Evolutionary conservation across 2,113 vertebrate genomes (phyloP).

Genomic region (Piaya cayana): DNA sequence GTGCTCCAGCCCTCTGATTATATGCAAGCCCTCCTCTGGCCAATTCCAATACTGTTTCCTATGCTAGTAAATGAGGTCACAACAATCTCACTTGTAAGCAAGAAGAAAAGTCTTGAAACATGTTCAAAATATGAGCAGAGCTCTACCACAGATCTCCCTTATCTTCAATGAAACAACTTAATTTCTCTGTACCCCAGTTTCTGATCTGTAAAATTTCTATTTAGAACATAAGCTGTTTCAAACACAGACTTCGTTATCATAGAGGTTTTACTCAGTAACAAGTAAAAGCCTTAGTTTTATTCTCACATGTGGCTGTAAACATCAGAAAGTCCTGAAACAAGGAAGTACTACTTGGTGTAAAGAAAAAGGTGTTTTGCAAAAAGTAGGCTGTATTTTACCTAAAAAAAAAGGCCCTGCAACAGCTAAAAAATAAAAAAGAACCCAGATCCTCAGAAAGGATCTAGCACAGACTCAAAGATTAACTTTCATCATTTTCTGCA

Average conservation of each 20-base stretch:
- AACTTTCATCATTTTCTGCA: background rate
- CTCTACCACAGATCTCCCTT: background rate
- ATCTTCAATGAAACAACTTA: background rate
- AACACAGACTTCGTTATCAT: background rate
- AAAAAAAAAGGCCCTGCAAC: background rate
- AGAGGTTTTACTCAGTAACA: background rate
- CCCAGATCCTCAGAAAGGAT: background rate
- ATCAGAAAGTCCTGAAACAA: background rate
- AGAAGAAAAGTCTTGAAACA: background rate
- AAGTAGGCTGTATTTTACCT: background rate
- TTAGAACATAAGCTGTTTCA: background rate
- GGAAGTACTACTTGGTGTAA: background rate
- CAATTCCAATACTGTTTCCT: background rate
- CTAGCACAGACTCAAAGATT: background rate
- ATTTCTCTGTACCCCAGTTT: background rate
- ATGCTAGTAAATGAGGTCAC: background rate
- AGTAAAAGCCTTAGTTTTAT: background rate
- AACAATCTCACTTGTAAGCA: background rate
- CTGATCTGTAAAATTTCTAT: background rate
- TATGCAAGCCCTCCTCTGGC: too few relatives aligned
- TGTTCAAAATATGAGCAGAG: fast-evolving
- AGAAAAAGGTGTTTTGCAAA: background rate
- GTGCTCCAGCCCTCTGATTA: too few relatives aligned
- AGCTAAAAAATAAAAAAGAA: background rate
- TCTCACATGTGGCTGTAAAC: fast-evolving